phyloP scores from a whole-genome alignment of 2,113 vertebrate genomes.

The Pelmatolapia mariae region DNA sequence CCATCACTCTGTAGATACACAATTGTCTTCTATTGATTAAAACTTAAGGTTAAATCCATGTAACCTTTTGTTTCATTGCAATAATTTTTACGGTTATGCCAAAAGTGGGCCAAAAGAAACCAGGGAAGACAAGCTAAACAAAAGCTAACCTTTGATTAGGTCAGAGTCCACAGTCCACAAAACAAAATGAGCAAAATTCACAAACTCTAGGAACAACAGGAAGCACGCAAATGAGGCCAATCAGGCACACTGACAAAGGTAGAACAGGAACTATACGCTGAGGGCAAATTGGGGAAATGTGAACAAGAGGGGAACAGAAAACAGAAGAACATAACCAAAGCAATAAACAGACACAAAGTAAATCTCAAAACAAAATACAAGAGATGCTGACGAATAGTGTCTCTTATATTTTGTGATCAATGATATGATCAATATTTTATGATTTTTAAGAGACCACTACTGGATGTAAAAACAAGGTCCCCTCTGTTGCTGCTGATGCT shows the following conservation, averaged over 20 bases:
- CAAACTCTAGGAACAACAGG: background rate
- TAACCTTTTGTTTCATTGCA: background rate
- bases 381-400: background rate
- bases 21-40: background rate
- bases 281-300: background rate
- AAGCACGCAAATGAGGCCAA: background rate
- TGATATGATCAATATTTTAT: background rate
- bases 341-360: background rate
- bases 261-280: background rate
- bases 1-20: background rate
- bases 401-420: background rate
- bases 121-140: background rate
- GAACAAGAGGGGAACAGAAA: background rate
- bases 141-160: background rate
- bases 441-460: background rate
- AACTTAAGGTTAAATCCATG: background rate
- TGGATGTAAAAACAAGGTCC: background rate
- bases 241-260: background rate
- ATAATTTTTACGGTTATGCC: background rate
- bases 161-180: background rate
- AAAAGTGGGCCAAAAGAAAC: background rate
- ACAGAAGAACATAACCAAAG: background rate
- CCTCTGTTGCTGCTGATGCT: background rate
- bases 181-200: background rate
- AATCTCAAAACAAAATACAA: background rate